Evolutionary conservation across 2,113 vertebrate species (phyloP), one percentile per base, ranked within the genome.

Genomic region (Nesospiza acunhae): DNA sequence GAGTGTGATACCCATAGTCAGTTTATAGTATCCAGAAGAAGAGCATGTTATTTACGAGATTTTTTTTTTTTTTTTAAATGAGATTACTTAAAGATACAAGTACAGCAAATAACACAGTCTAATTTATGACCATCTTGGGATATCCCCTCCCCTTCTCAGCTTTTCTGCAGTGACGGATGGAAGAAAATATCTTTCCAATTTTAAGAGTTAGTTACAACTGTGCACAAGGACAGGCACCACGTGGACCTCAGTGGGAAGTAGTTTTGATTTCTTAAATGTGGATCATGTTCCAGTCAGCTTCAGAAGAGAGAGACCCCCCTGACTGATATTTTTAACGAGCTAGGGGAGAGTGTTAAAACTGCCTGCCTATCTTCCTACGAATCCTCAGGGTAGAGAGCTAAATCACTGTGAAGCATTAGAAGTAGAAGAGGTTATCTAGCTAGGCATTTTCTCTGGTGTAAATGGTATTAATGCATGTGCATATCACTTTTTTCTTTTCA

Each of bases 271-370:
- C 62, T 91, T 68, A 23, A 84, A 33, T 0, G 1, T 62, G 44
- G n/a, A 23, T 66, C 41, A 26, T 94, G 62, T 73, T 82, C n/a
- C 21, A 33, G 33, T 85, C 26, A 21, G 58, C 74, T 76, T 93
- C n/a, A 58, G 70, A 86, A 68, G 77, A 56, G 27, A 79, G 53
- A 50, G 18, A 55, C 53, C 73, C 35, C 33, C 17, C 20, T 2
- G 27, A 90, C 2, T 76, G 82, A 39, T 91, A 64, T 30, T 95
- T 84, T 95, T 89, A 91, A 85, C 93, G 87, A 95, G 63, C 69
- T 62, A 60, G 21, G 23, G 70, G 35, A 79, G 74, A 89, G 55
- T 68, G 52, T 89, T 94, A 50, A 78, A 89, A 53, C 58, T 92
- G 55, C 44, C 19, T 73, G 55, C 33, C 68, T 93, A 41, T 52